Evolutionary conservation across 1,140 invertebrate species (phyloP), one percentile per base, ranked within the genome.

Genomic region (Hylaeus anthracinus): DNA sequence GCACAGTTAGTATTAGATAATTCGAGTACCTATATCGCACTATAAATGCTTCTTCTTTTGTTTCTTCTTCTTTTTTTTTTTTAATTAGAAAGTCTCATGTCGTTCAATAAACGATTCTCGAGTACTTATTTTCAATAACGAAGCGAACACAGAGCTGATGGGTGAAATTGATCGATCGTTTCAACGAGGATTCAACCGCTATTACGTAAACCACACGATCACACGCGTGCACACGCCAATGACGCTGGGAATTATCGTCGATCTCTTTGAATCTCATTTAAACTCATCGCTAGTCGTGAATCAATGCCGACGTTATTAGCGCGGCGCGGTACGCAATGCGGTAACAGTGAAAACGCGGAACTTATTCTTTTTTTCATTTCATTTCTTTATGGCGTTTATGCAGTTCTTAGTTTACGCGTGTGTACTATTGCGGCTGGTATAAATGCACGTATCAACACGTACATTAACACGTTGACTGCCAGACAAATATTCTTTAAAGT

Each of bases 201-300:
- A 53, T 71, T 78, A 78, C 67, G 76, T 63, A 78, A 78, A 72
- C 26, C 9, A 45, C 43, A 14, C 15, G n/a, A 53, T 55, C 45
- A 10, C 66, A n/a, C 48, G 58, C 14, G 66, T 2, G 6, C 12
- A 14, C 12, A 43, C 41, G 45, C 1, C 51, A 64, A 37, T 56
- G n/a, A 15, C 15, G 69, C 26, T 15, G 45, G 1, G 48, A 53
- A 51, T 78, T 72, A 72, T 78, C 66, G 61, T 9, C 37, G 58
- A 72, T 78, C 76, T 78, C 6, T 41, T 78, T 43, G 37, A 78
- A 78, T 78, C 56, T 53, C 58, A 63, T 78, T 78, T 72, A 60
- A 43, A 63, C 45, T 6, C 39, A 48, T 43, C 51, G 10, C 9
- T 4, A 26, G 51, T 58, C 53, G 74, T 37, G 55, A 75, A 56